These are phyloP conservation scores for Eriocheir sinensis DNA, from an alignment of 1,140 invertebrate genomes.

Conservation along the genomic window DNA sequence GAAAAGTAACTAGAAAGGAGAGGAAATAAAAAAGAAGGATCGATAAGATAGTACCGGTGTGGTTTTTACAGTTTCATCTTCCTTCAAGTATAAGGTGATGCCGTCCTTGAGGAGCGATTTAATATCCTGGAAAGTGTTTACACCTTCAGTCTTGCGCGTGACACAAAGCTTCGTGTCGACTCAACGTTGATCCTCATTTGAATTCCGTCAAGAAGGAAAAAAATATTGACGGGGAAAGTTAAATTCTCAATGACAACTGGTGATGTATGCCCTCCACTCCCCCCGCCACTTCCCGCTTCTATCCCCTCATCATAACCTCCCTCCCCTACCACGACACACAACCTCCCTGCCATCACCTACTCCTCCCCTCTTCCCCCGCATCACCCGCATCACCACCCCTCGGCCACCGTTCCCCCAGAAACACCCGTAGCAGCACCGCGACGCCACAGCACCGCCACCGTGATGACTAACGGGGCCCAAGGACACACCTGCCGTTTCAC, in stretches of 20 bases:
- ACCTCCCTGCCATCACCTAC: not conserved
- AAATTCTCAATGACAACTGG: not conserved
- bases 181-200: not conserved
- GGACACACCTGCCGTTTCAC: slow-evolving; percentile 33
- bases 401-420: not conserved
- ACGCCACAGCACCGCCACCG: not conserved
- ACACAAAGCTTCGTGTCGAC: not conserved
- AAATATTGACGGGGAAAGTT: not conserved
- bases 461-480: slow-evolving; percentile 59
- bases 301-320: not conserved
- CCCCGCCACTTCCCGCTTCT: not conserved
- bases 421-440: not conserved
- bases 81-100: slow-evolving; percentile 4
- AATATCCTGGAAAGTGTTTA: not conserved
- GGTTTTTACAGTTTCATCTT: slow-evolving; percentile 12
- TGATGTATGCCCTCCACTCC: not conserved
- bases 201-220: not conserved
- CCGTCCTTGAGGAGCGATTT: not conserved
- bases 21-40: too few species aligned
- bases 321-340: too few species aligned
- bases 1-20: not conserved
- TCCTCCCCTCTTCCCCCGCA: too few species aligned
- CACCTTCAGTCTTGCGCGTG: too few species aligned
- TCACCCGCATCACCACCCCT: slow-evolving; percentile 8
- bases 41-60: too few species aligned